Percentiles rank a stretch among this genome's conserved stretches.
Conservation (phyloP, 2,797 vertebrate species). For the Macropodus opercularis region DNA sequence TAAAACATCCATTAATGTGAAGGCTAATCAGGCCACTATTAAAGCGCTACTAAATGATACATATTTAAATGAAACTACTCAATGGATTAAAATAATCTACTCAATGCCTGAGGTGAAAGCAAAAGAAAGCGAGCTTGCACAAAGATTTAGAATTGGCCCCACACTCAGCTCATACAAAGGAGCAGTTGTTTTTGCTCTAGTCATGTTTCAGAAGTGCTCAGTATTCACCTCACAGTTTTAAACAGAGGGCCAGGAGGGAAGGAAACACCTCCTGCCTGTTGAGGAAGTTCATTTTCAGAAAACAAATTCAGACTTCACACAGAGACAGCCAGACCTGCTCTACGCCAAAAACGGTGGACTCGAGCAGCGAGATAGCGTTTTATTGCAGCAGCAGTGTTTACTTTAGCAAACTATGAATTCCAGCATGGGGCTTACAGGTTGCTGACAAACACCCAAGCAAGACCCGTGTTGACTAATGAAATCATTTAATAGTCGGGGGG, state of each 20-base stretch:
- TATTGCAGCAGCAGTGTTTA: conserved; percentile 41
- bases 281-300: conserved; percentile 80
- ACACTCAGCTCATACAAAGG: conserved; percentile 71
- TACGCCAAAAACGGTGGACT: conserved; percentile 35
- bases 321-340: conserved; percentile 39
- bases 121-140: conserved; percentile 60
- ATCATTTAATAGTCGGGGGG: conserved; percentile 26
- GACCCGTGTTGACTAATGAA: conserved; percentile 36
- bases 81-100: conserved; percentile 40
- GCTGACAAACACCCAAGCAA: conserved; percentile 39
- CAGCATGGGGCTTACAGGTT: conserved; percentile 31
- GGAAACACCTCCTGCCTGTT: conserved; percentile 79
- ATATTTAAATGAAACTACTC: conserved; percentile 48
- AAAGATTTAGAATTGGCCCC: conserved; percentile 67
- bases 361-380: conserved; percentile 29
- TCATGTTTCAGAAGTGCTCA: conserved; percentile 75
- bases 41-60: conserved; percentile 27
- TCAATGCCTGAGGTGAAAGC: conserved; percentile 43
- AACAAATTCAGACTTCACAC: conserved; percentile 73
- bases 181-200: conserved; percentile 79
- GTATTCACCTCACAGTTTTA: conserved; percentile 79
- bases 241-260: conserved; percentile 73
- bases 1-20: conserved; percentile 33
- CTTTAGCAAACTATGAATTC: conserved; percentile 48
- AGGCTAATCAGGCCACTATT: conserved; percentile 31